phyloP scores from a whole-genome alignment of 2,888 invertebrate genomes.

The Parnassius mnemosyne region DNA sequence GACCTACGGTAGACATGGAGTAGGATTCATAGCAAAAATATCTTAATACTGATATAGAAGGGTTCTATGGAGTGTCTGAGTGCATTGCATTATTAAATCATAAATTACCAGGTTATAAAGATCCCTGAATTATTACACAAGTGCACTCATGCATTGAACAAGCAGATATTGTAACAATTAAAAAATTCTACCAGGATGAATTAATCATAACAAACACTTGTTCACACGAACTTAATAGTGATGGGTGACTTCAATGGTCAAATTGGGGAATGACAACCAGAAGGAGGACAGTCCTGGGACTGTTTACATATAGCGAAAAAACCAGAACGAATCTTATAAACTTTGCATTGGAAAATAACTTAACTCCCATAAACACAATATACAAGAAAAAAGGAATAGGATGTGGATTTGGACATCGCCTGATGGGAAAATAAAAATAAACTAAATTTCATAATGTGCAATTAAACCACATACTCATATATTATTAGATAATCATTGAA shows the following conservation, averaged over 20 bases:
- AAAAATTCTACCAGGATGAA: conserved; percentile 29
- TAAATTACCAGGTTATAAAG: too few species aligned
- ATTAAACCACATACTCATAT: conserved; percentile 18
- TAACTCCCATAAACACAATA: conserved; percentile 26
- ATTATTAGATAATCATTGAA: conserved; percentile 26
- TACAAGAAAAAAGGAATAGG: conserved; percentile 26
- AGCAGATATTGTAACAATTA: conserved; percentile 23
- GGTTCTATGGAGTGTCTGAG: too few species aligned
- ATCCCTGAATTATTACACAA: too few species aligned
- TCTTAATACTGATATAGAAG: too few species aligned
- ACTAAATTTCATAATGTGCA: conserved; percentile 29
- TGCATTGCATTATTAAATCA: too few species aligned
- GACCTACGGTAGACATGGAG: too few species aligned
- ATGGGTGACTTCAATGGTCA: conserved; percentile 30
- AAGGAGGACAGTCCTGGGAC: conserved; percentile 6
- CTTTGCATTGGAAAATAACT: conserved; percentile 24
- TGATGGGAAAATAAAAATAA: conserved; percentile 29
- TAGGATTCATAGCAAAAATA: too few species aligned
- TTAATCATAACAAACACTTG: conserved; percentile 22
- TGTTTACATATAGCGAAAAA: conserved; percentile 24
- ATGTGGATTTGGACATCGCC: conserved; percentile 31
- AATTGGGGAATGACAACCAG: conserved; percentile 29
- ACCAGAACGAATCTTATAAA: conserved; percentile 24
- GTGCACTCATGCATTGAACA: conserved; percentile 29
- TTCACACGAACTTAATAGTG: conserved; percentile 25